Conservation (phyloP, 2,888 invertebrate species). For the Plebejus melissa region DNA sequence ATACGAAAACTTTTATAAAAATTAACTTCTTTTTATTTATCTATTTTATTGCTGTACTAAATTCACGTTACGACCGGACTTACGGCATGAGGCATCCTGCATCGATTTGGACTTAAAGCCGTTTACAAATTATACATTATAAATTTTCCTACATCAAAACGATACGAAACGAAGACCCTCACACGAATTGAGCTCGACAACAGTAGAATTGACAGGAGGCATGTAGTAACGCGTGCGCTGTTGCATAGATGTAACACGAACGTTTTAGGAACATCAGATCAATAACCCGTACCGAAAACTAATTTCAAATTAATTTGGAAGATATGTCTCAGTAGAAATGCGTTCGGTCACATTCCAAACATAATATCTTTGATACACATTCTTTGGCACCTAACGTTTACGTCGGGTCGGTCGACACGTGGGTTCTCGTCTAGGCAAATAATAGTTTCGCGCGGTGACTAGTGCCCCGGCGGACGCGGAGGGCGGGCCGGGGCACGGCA, state of each 20-base stretch:
- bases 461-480: conserved; percentile 40
- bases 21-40: conserved; percentile 50
- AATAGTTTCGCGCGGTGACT: conserved; percentile 49
- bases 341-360: conserved; percentile 63
- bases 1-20: conserved; percentile 67
- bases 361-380: conserved; percentile 73
- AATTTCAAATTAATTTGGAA: conserved; percentile 69
- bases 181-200: conserved; percentile 73
- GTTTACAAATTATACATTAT: conserved; percentile 28
- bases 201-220: conserved; percentile 72
- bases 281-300: conserved; percentile 73
- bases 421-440: conserved; percentile 46
- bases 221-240: conserved; percentile 52
- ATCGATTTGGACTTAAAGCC: conserved; percentile 59
- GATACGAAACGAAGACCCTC: conserved; percentile 66
- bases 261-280: conserved; percentile 77
- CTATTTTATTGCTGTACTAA: conserved; percentile 69
- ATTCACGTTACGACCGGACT: conserved; percentile 66
- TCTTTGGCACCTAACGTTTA: conserved; percentile 76
- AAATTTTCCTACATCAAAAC: conserved; percentile 40
- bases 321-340: conserved; percentile 64
- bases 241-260: conserved; percentile 60
- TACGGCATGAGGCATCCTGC: conserved; percentile 54
- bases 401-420: conserved; percentile 49
- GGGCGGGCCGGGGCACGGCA: conserved; percentile 43